phyloP scores from a whole-genome alignment of 2,113 vertebrate genomes.

The Paralichthys olivaceus region DNA sequence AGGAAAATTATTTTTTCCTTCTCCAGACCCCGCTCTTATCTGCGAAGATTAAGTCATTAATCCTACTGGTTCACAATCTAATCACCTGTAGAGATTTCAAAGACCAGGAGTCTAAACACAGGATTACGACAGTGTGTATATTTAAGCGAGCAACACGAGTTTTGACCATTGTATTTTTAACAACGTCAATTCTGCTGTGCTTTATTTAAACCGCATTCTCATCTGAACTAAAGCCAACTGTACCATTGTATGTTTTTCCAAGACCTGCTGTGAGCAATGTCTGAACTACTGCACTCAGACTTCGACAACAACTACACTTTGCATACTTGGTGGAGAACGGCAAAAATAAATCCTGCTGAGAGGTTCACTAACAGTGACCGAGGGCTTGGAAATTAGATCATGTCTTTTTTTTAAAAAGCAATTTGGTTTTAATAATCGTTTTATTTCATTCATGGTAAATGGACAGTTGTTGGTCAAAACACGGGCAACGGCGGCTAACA shows the following conservation, averaged over 20 bases:
- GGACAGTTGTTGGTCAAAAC: background rate
- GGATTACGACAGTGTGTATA: background rate
- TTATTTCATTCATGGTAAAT: background rate
- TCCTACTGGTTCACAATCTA: constrained; percentile 10
- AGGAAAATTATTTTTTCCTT: background rate
- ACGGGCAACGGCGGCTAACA: constrained; percentile 19
- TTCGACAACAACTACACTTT: background rate
- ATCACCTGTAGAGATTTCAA: constrained; percentile 12
- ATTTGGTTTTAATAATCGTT: background rate
- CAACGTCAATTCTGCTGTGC: background rate
- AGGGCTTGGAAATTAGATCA: background rate
- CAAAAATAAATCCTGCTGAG: background rate
- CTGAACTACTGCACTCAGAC: background rate
- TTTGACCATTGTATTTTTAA: background rate
- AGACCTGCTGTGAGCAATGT: background rate
- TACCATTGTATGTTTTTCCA: background rate
- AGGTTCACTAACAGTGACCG: background rate
- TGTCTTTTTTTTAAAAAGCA: background rate
- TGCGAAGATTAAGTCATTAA: constrained; percentile 12
- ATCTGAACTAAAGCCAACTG: background rate
- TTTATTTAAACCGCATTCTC: background rate
- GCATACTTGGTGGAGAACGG: background rate
- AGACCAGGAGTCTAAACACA: constrained; percentile 12
- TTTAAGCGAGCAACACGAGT: background rate
- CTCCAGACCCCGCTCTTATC: background rate